Percentiles rank a stretch among this genome's conserved stretches.
These are phyloP conservation scores for Drosophila leonis DNA, from an alignment of 2,888 invertebrate genomes.

Conservation along the genomic window DNA sequence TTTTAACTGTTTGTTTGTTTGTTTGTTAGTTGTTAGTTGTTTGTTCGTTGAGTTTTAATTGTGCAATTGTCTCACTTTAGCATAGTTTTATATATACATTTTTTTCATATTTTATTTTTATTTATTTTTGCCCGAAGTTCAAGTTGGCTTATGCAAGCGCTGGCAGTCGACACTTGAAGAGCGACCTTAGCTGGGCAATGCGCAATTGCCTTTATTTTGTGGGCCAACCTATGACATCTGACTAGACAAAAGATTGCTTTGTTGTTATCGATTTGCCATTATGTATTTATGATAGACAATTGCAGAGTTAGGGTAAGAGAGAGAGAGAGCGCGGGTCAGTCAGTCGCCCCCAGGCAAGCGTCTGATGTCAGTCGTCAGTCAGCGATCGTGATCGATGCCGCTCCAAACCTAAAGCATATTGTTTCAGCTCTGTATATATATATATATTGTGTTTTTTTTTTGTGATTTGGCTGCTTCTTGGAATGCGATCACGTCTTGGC, in stretches of 20 bases:
- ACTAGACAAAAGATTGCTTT: slow-evolving; percentile 48
- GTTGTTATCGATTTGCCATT: slow-evolving; percentile 41
- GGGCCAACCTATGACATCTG: slow-evolving; percentile 64
- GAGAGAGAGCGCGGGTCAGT: background rate
- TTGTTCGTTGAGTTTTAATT: slow-evolving; percentile 61
- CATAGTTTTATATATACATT: background rate
- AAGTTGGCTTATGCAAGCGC: slow-evolving; percentile 60
- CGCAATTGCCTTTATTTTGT: background rate
- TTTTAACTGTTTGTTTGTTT: slow-evolving; percentile 51
- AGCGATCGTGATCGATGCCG: slow-evolving; percentile 75
- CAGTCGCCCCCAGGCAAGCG: slow-evolving; percentile 33
- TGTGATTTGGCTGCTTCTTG: slow-evolving; percentile 52
- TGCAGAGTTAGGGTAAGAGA: background rate
- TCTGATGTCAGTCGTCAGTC: slow-evolving; percentile 71
- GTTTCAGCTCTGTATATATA: slow-evolving; percentile 18
- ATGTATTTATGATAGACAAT: slow-evolving; percentile 42
- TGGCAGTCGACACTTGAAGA: slow-evolving; percentile 41
- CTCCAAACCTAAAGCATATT: slow-evolving; percentile 55
- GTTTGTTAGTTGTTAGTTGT: slow-evolving; percentile 23
- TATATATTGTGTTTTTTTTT: background rate
- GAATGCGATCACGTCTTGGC: slow-evolving; percentile 71
- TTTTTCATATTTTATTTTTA: background rate
- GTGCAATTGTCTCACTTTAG: slow-evolving; percentile 63
- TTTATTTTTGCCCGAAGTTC: slow-evolving; percentile 52
- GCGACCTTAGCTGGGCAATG: slow-evolving; percentile 42